Evolutionary conservation across 2,888 invertebrate genomes (phyloP).

Genomic region (Zonitis immaculata): DNA sequence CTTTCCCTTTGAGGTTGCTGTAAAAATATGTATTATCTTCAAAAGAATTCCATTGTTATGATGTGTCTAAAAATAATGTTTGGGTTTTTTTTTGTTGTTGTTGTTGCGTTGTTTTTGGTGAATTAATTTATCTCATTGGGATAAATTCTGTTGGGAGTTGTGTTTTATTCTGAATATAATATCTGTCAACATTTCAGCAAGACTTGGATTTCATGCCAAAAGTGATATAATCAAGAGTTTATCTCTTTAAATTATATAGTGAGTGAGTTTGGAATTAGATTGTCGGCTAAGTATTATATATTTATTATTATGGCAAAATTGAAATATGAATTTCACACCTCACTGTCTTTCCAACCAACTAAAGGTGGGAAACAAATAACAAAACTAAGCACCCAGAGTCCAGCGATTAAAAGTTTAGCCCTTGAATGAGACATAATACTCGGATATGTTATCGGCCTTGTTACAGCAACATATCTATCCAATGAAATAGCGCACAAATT

Average conservation of each 20-base stretch:
- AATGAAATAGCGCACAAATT: conserved; percentile 94
- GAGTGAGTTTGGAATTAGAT: no score
- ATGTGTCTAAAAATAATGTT: no score
- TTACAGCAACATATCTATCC: conserved; percentile 94
- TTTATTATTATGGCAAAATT: no score
- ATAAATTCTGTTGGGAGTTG: no score
- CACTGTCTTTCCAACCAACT: conserved; percentile 84
- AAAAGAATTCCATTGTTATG: no score
- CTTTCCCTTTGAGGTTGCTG: no score
- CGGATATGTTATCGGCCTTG: conserved; percentile 93
- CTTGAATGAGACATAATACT: conserved; percentile 81
- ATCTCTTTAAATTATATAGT: background rate
- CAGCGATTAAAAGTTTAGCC: conserved; percentile 81
- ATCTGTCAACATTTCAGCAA: background rate
- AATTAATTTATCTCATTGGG: no score
- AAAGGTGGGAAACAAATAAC: conserved; percentile 95
- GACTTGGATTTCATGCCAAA: background rate
- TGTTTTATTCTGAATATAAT: background rate
- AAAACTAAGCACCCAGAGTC: conserved; percentile 94
- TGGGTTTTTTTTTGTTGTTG: no score
- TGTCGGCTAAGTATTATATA: no score
- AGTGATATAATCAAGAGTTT: background rate
- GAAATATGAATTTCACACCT: no score
- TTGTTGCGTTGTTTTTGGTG: no score
- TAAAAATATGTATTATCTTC: no score